These are phyloP conservation scores for Drosophila funebris DNA, from an alignment of 1,140 invertebrate genomes.

Conservation along the genomic window DNA sequence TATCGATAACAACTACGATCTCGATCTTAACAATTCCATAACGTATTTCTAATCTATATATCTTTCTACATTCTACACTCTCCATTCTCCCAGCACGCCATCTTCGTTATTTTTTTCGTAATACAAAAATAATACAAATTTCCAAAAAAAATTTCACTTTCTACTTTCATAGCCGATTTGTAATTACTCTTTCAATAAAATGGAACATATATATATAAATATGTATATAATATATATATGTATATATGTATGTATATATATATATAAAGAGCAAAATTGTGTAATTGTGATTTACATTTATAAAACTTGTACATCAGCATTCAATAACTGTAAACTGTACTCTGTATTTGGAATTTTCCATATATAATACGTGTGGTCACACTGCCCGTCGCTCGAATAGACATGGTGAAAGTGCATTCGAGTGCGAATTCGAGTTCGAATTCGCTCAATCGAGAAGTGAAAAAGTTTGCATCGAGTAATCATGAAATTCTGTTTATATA, in stretches of 20 bases:
- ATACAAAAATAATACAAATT: slow-evolving; percentile 31
- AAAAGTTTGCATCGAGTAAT: no score
- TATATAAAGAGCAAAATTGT: slow-evolving; percentile 25
- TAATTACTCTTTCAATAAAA: slow-evolving; percentile 16
- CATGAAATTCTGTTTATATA: no score
- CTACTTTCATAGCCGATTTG: slow-evolving; percentile 18
- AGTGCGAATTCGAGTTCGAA: no score
- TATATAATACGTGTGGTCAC: no score
- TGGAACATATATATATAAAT: slow-evolving; percentile 1
- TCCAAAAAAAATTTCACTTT: slow-evolving; percentile 23
- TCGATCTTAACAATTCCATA: slow-evolving; percentile 13
- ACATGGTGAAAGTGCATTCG: no score
- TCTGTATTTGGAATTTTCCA: not conserved
- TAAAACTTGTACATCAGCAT: not conserved
- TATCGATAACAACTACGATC: not conserved
- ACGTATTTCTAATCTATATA: slow-evolving; percentile 2
- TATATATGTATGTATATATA: slow-evolving; percentile 10
- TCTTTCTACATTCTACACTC: not conserved
- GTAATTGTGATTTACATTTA: not conserved
- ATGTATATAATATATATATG: not conserved
- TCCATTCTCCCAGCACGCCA: not conserved
- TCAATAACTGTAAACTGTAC: no score
- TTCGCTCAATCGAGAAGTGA: not conserved
- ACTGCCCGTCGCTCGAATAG: no score
- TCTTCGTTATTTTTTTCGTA: slow-evolving; percentile 6